Evolutionary conservation across 1,140 invertebrate species (phyloP).

Genomic region (Oryzaephilus surinamensis): DNA sequence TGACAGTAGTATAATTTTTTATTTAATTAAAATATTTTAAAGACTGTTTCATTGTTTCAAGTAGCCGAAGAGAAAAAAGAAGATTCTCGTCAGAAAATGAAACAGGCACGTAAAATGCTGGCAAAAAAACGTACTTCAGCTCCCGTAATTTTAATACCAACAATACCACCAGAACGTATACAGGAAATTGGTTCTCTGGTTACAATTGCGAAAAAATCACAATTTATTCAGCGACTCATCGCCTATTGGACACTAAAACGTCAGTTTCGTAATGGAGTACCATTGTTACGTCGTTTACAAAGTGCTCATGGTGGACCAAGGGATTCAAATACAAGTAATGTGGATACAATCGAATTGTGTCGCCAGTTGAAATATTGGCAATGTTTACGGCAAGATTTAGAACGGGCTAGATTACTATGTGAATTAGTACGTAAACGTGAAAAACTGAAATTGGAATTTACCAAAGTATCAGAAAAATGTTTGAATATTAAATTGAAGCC

Average conservation of each 20-base stretch:
- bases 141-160: conserved; percentile 87
- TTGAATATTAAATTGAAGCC: conserved; percentile 73
- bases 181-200: conserved; percentile 71
- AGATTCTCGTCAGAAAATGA: conserved; percentile 56
- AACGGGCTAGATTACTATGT: conserved; percentile 83
- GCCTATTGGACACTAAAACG: conserved; percentile 93
- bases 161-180: conserved; percentile 80
- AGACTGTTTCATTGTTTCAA: not conserved
- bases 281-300: conserved; percentile 77
- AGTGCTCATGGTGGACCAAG: conserved; percentile 40
- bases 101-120: conserved; percentile 59
- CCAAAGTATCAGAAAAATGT: conserved; percentile 70
- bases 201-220: conserved; percentile 62
- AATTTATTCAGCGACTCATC: conserved; percentile 80
- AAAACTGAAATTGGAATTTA: conserved; percentile 83
- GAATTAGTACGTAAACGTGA: conserved; percentile 92
- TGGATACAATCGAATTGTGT: conserved; percentile 60
- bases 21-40: not conserved
- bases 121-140: conserved; percentile 79
- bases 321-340: conserved; percentile 25
- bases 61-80: conserved; percentile 32
- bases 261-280: conserved; percentile 93
- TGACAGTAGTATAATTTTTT: conserved; percentile 41
- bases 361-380: conserved; percentile 92
- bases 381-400: conserved; percentile 85